These are phyloP conservation scores for Drosophila novamexicana DNA, from an alignment of 1,140 invertebrate species.

Conservation along the genomic window DNA sequence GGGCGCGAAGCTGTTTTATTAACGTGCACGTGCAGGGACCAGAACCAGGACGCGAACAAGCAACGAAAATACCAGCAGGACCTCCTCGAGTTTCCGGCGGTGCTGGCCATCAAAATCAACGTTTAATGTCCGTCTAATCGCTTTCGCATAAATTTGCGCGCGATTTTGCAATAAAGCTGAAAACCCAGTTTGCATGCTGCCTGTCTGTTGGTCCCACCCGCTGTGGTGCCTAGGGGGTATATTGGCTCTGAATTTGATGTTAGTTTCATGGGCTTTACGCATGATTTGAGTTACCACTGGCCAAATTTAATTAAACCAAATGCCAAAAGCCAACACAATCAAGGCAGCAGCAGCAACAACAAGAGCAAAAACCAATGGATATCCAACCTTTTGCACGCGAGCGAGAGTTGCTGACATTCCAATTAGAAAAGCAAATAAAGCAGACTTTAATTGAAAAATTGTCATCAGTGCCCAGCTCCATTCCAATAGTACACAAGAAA, in stretches of 20 bases:
- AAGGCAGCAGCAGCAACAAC: conserved; percentile 12
- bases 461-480: conserved; percentile 1
- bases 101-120: conserved; percentile 56
- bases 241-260: conserved; percentile 53
- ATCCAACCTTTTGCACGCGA: conserved; percentile 18
- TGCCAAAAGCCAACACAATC: conserved; percentile 33
- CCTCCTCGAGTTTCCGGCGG: conserved; percentile 22
- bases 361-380: conserved; percentile 17
- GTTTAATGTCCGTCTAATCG: conserved; percentile 72
- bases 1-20: conserved; percentile 63
- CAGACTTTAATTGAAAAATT: conserved; percentile 54
- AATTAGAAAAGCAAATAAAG: conserved; percentile 67
- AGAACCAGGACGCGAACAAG: background rate
- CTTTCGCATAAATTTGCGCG: conserved; percentile 73
- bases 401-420: conserved; percentile 45
- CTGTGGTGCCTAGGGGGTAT: background rate
- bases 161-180: conserved; percentile 67
- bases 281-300: conserved; percentile 66
- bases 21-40: conserved; percentile 39
- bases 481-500: conserved; percentile 1
- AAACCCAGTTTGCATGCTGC: background rate
- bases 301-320: conserved; percentile 68
- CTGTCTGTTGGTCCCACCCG: conserved; percentile 5
- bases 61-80: conserved; percentile 21
- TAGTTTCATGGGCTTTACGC: conserved; percentile 65